Evolutionary conservation across 1,140 invertebrate genomes (phyloP), one percentile per base, ranked within the genome.

Genomic region (Druon quercuslanigerum): DNA sequence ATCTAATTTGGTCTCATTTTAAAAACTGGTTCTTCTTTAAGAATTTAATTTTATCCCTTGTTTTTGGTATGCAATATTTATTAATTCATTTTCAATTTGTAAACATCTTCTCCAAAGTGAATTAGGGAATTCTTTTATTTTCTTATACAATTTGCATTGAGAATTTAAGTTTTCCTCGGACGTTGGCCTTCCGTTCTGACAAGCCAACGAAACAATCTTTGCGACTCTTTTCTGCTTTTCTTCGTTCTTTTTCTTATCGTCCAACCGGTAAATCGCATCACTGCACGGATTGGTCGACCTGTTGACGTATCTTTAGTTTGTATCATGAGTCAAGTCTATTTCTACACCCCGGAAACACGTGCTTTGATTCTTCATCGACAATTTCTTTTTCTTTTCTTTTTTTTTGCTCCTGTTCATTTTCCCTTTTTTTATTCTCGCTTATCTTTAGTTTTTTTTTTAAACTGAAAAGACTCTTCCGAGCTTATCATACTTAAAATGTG

Each of bases 221-320:
- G 57, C 25, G 14, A 25, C 56, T 60, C 56, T 60, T 66, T 33
- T 60, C 20, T 60, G 33, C 57, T 66, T 66, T 40, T 66, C 25
- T 66, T 46, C 33, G 16, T 40, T 25, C 16, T 66, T 66, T 40
- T 66, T 66, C n/a, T 33, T 66, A 14, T 46, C 6, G 60, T 66
- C n/a, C 60, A 66, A 66, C 25, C 60, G 60, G 60, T 66, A 66
- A 66, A 66, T 66, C 60, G 25, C 60, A 66, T 66, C 60, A 66
- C 20, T 66, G 20, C 57, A 66, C 57, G 57, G 57, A 66, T 66
- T 66, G 57, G 57, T 66, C 20, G 57, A 66, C 12, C 20, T 66
- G 57, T 66, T 66, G 33, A 66, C 57, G 57, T 66, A 66, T 60
- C 56, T 60, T 11, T 46, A 46, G 40, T 46, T 46, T 33, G 17